phyloP scores from a whole-genome alignment of 2,888 invertebrate species.

The Didymodactylos carnosus region DNA sequence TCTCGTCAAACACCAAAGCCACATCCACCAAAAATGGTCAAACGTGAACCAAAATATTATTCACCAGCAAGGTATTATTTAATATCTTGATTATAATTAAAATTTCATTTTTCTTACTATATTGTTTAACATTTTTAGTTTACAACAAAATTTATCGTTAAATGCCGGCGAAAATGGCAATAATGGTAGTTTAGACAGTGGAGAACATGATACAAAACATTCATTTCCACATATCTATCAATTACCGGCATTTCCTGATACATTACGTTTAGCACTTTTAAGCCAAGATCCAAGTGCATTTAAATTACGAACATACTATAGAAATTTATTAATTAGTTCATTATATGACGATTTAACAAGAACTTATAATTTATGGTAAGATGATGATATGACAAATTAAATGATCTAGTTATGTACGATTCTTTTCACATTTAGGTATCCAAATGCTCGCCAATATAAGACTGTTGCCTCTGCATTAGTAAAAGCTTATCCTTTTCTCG shows the following conservation, averaged over 20 bases:
- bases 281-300: neutral
- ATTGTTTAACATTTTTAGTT: neutral
- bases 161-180: too few species aligned
- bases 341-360: neutral
- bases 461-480: neutral
- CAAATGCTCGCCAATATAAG: neutral
- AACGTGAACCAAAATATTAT: neutral
- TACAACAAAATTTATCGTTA: neutral
- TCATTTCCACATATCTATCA: neutral
- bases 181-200: too few species aligned
- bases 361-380: neutral
- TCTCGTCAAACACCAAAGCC: neutral
- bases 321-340: neutral
- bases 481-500: neutral
- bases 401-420: neutral
- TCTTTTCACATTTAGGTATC: neutral
- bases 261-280: neutral
- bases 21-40: neutral
- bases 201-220: neutral
- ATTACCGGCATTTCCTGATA: neutral
- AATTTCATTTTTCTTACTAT: neutral
- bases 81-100: neutral
- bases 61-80: neutral
- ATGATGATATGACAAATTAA: neutral
- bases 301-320: neutral